Conservation (phyloP, 92 coral and sea anemone species). For the Zoanthus sansibaricus region DNA sequence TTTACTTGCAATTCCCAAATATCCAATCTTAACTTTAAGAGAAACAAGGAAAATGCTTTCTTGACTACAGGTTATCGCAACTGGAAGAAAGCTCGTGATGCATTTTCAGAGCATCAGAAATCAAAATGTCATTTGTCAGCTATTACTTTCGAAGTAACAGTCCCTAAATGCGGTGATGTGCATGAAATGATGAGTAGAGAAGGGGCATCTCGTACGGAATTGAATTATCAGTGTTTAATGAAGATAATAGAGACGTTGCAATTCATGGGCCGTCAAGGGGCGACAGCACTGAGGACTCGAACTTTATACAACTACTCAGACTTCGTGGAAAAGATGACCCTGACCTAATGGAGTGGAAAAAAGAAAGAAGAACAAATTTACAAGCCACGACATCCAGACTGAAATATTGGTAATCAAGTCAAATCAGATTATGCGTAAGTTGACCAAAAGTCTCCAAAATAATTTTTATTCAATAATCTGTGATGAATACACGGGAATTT, state of each 20-base stretch:
- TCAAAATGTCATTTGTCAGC: too few species aligned
- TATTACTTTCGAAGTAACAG: background rate
- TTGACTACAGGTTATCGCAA: too few species aligned
- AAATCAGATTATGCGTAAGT: background rate
- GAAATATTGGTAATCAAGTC: background rate
- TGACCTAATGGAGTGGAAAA: constrained; percentile 8
- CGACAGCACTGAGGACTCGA: background rate
- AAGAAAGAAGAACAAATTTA: constrained; percentile 36
- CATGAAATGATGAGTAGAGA: background rate
- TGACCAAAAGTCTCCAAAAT: constrained; percentile 15
- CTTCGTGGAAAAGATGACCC: background rate
- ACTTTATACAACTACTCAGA: background rate
- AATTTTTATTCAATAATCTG: constrained; percentile 59
- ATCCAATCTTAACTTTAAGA: background rate
- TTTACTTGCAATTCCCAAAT: background rate
- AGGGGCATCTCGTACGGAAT: background rate
- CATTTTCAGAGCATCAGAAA: too few species aligned
- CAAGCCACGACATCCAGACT: constrained; percentile 35
- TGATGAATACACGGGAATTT: constrained; percentile 71
- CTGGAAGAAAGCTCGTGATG: too few species aligned
- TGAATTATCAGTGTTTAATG: background rate
- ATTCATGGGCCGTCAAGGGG: background rate
- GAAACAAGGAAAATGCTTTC: background rate
- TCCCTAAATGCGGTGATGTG: background rate
- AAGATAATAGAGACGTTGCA: background rate